Evolutionary conservation across 2,797 vertebrate species (phyloP), one percentile per base, ranked within the genome.

Genomic region (Philypnodon macrostomus): DNA sequence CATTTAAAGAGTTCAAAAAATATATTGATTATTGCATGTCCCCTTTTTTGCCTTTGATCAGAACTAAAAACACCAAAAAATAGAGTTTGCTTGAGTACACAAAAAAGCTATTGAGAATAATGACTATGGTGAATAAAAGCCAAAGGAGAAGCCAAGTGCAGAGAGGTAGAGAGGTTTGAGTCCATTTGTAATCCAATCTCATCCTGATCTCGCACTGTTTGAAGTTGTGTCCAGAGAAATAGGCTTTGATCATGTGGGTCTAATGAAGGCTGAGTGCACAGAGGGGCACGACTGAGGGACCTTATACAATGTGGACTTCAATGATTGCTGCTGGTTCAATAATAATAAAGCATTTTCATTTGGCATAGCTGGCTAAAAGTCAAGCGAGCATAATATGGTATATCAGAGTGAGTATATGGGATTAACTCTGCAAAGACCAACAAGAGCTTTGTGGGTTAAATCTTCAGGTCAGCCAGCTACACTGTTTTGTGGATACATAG

Each of bases 171-270:
- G 70, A 64, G 65, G 46, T 56, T 79, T 61, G 66, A 71, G 72
- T 79, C 65, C 19, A 45, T 79, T 75, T 83, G 81, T 86, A 87
- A 89, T 81, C 73, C 77, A 87, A 81, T 84, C 86, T 73, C 68
- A 73, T 85, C 76, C 81, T 78, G 56, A 79, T 83, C 85, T 73
- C 73, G 63, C 66, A 63, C 65, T 78, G 89, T 94, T 88, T 92
- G 91, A 91, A 92, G 88, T 90, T 70, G 75, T 78, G 75, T 79
- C 75, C 75, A 73, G 75, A 73, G 70, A 70, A 84, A 80, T 79
- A 49, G 79, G 80, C 91, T 93, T 88, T 88, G 80, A 81, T 91
- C 84, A 68, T 86, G 87, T 71, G 79, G 79, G 65, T 80, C 81
- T 80, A 83, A 90, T 88, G 86, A 88, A 84, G 21, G 24, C 80